Base-by-base conservation (phyloP, 2,888 invertebrate species). In the Scaptomyza cyrtandrae region DNA sequence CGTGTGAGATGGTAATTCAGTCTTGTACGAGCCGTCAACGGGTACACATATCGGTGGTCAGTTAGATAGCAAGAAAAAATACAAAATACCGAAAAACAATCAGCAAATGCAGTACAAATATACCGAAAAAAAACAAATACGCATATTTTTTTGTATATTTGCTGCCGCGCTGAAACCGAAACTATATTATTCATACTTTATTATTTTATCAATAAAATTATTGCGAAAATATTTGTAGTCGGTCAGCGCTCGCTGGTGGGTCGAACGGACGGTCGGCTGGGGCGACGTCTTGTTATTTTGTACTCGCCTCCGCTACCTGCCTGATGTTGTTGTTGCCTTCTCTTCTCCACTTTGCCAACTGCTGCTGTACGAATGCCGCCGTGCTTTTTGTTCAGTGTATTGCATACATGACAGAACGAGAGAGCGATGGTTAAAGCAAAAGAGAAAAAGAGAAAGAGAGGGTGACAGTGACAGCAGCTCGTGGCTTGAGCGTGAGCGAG, bases 21-120 rank as follows among this genome's bases (percentile, higher is more conserved):
- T 94, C 93, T 94, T 94, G 93, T 92, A 93, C 93, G 93, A 93
- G 93, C 93, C 93, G 91, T 93, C 93, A 93, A 93, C 93, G 93
- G 87, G 92, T 91, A 91, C 90, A 92, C 93, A 93, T 82, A 88
- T 93, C 92, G 89, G 89, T 91, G 90, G 90, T 89, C 75, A 86
- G 83, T 64, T 64, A 65, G 49, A 33, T 48, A 67, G 37, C 53
- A 43, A 49, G 16, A 54, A 59, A 59, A 59, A 73, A 50, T 63
- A 71, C 59, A 60, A 71, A 75, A 77, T 66, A 67, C 77, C 35
- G 56, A 71, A 85, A 78, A 69, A 60, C 65, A 72, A 67, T 75
- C 65, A 75, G 72, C 24, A 27, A 55, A 62, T 65, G 63, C 71
- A 57, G 50, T 58, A 69, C 54, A 77, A 65, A 70, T 74, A 76